These are phyloP conservation scores for Dryomyza anilis DNA, from an alignment of 2,888 invertebrate genomes.

Conservation along the genomic window DNA sequence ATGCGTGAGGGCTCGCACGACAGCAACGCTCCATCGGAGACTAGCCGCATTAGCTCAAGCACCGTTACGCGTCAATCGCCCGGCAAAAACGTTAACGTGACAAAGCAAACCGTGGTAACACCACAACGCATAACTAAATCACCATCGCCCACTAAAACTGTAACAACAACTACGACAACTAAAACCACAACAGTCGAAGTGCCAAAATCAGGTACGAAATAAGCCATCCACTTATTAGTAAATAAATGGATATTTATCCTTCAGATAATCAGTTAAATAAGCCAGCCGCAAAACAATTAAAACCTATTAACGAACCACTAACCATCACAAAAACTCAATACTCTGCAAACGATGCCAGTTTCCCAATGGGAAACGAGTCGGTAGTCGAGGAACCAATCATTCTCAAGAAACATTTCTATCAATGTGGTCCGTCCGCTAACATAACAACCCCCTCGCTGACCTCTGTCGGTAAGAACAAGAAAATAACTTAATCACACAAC, in stretches of 20 bases:
- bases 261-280: slow-evolving; percentile 57
- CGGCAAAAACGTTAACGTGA: slow-evolving; percentile 46
- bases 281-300: slow-evolving; percentile 51
- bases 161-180: slow-evolving; percentile 34
- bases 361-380: slow-evolving; percentile 36
- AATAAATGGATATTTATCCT: slow-evolving; percentile 55
- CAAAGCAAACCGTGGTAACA: slow-evolving; percentile 45
- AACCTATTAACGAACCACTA: slow-evolving; percentile 51
- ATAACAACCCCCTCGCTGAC: slow-evolving; percentile 37
- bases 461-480: slow-evolving; percentile 33
- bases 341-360: slow-evolving; percentile 43
- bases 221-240: slow-evolving; percentile 36
- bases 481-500: slow-evolving; percentile 21
- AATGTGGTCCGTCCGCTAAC: slow-evolving; percentile 54
- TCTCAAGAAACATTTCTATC: slow-evolving; percentile 51
- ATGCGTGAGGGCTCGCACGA: slow-evolving; percentile 59
- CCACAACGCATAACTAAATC: slow-evolving; percentile 47
- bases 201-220: slow-evolving; percentile 56
- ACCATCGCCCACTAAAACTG: slow-evolving; percentile 40
- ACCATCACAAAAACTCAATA: slow-evolving; percentile 51
- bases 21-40: slow-evolving; percentile 55
- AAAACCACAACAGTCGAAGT: slow-evolving; percentile 37
- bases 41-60: slow-evolving; percentile 56
- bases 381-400: slow-evolving; percentile 48
- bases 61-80: slow-evolving; percentile 53